phyloP scores from a whole-genome alignment of 2,888 invertebrate genomes.

The Phalera bucephala region DNA sequence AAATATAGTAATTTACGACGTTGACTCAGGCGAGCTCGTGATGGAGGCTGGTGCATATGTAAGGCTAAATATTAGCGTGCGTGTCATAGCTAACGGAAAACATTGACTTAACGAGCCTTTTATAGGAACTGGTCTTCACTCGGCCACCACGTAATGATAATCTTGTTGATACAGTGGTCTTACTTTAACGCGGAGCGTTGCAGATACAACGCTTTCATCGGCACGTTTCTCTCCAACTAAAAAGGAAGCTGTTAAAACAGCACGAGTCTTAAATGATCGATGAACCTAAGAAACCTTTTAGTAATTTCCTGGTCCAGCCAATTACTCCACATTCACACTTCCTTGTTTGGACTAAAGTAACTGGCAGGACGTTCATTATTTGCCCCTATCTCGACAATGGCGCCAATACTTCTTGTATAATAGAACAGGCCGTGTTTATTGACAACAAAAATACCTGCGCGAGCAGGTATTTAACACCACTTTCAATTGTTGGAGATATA shows the following conservation, averaged over 20 bases:
- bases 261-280: slow-evolving; percentile 48
- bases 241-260: slow-evolving; percentile 46
- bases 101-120: slow-evolving; percentile 47
- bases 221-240: slow-evolving; percentile 39
- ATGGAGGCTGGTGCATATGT: slow-evolving; percentile 21
- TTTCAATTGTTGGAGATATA: slow-evolving; percentile 11
- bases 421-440: slow-evolving; percentile 54
- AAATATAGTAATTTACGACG: slow-evolving; percentile 50
- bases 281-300: slow-evolving; percentile 52
- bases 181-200: slow-evolving; percentile 19
- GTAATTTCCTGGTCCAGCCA: slow-evolving; percentile 54
- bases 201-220: slow-evolving; percentile 36
- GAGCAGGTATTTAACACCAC: slow-evolving; percentile 30
- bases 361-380: slow-evolving; percentile 58
- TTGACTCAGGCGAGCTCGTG: slow-evolving; percentile 28
- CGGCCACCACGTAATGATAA: slow-evolving; percentile 34
- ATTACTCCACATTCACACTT: slow-evolving; percentile 64
- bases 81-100: slow-evolving; percentile 58
- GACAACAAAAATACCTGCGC: slow-evolving; percentile 21
- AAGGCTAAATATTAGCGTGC: slow-evolving; percentile 48
- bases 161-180: slow-evolving; percentile 22
- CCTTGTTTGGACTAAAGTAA: slow-evolving; percentile 58
- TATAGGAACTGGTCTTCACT: slow-evolving; percentile 50
- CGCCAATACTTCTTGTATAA: slow-evolving; percentile 35
- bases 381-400: slow-evolving; percentile 54